Percentiles rank a stretch among this genome's conserved stretches.
Conservation (phyloP, 2,113 vertebrate genomes). For the Corapipo altera region DNA sequence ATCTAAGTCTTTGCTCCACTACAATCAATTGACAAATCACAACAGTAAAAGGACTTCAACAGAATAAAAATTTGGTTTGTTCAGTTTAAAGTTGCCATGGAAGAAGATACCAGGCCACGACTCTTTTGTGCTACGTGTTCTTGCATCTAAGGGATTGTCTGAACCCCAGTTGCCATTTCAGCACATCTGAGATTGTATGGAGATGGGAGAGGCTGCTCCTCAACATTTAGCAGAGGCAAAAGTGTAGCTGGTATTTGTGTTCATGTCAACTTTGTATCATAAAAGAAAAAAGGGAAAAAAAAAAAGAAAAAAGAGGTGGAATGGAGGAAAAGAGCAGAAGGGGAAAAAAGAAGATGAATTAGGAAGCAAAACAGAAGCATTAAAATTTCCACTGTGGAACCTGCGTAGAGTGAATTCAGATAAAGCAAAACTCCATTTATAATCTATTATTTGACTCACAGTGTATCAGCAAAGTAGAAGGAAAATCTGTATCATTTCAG, state of each 20-base stretch:
- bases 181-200: neutral
- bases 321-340: neutral
- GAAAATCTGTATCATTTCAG: neutral
- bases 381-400: slow-evolving; percentile 41
- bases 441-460: neutral
- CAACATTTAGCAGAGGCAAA: neutral
- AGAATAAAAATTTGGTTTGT: neutral
- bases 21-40: neutral
- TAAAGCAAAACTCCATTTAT: neutral
- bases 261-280: neutral
- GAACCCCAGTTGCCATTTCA: neutral
- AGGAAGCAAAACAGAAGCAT: neutral
- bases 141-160: neutral
- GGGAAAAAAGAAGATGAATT: neutral
- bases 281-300: neutral
- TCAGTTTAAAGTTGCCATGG: neutral
- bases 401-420: slow-evolving; percentile 43
- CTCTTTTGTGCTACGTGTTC: accelerated
- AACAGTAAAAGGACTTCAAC: neutral
- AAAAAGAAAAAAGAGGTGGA: neutral
- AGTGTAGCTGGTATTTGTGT: neutral
- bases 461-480: neutral
- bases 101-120: neutral
- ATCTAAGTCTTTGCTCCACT: neutral
- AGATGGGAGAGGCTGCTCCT: neutral